A percentile compares a stretch with the other conserved stretches of the same genome.
Evolutionary conservation across 2,888 invertebrate species (phyloP).

Genomic region (Limnephilus marmoratus): DNA sequence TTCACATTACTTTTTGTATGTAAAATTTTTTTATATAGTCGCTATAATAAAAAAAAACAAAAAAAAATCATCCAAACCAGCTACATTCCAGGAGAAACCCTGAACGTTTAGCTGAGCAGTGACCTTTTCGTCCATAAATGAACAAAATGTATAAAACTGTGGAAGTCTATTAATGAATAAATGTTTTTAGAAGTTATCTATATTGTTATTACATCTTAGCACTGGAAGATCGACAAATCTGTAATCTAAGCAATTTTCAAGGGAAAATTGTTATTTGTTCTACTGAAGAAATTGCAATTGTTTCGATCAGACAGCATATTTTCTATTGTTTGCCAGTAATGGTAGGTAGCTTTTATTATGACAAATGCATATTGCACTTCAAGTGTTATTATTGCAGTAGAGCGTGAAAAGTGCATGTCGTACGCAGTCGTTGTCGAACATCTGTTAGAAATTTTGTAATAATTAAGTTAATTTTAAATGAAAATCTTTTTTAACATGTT

Average conservation of each 20-base stretch:
- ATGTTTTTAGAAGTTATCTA: too few species aligned
- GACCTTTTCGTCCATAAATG: too few species aligned
- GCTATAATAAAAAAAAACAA: too few species aligned
- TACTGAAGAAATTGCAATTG: not conserved
- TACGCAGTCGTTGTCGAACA: not conserved
- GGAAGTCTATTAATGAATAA: too few species aligned
- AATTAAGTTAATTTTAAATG: not conserved
- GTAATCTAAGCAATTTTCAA: not conserved
- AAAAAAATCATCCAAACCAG: too few species aligned
- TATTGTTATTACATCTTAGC: not conserved
- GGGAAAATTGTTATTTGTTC: not conserved
- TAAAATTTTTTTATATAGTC: too few species aligned
- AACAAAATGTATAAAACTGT: too few species aligned
- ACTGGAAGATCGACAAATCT: not conserved
- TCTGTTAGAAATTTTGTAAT: not conserved
- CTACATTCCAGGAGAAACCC: too few species aligned
- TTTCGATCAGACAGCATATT: not conserved
- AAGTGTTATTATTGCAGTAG: not conserved
- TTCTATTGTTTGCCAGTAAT: not conserved
- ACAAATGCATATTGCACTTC: not conserved
- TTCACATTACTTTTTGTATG: too few species aligned
- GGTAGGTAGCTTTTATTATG: not conserved
- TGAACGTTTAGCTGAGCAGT: too few species aligned
- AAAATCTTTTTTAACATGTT: too few species aligned
- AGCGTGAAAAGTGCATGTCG: not conserved